These are phyloP conservation scores for Harmothoe impar DNA, from an alignment of 2,888 invertebrate genomes.

Conservation along the genomic window DNA sequence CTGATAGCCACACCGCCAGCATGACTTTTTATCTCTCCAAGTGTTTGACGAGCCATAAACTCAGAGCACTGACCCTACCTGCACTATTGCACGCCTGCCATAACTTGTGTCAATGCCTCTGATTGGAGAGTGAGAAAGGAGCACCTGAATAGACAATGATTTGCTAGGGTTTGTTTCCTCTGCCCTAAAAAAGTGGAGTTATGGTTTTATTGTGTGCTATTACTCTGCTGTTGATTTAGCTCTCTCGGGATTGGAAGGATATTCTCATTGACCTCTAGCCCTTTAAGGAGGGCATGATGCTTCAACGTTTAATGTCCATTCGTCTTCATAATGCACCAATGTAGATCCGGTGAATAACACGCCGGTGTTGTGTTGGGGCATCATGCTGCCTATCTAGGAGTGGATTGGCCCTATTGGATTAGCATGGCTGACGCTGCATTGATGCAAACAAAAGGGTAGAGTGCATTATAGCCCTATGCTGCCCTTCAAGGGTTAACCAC, in stretches of 20 bases:
- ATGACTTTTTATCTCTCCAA: neutral
- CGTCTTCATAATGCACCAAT: no score
- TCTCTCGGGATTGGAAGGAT: neutral
- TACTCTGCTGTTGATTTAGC: neutral
- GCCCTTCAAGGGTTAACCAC: no score
- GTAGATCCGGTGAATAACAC: no score
- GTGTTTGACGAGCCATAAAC: neutral
- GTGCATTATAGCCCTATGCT: no score
- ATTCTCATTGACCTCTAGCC: neutral
- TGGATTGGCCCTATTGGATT: no score
- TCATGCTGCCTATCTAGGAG: no score
- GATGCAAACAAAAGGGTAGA: no score
- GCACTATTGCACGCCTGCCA: neutral
- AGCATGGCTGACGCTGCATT: no score
- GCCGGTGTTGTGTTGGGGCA: no score
- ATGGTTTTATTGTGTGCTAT: neutral
- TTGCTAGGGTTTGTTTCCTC: neutral
- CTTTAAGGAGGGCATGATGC: neutral
- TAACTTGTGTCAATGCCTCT: neutral
- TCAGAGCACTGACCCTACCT: neutral
- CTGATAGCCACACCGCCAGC: neutral
- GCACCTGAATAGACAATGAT: conserved; percentile 1
- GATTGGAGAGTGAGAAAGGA: neutral
- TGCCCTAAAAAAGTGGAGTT: neutral
- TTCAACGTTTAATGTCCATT: no score